These are phyloP conservation scores for Euproctis similis DNA, from an alignment of 2,888 invertebrate species.

Conservation along the genomic window DNA sequence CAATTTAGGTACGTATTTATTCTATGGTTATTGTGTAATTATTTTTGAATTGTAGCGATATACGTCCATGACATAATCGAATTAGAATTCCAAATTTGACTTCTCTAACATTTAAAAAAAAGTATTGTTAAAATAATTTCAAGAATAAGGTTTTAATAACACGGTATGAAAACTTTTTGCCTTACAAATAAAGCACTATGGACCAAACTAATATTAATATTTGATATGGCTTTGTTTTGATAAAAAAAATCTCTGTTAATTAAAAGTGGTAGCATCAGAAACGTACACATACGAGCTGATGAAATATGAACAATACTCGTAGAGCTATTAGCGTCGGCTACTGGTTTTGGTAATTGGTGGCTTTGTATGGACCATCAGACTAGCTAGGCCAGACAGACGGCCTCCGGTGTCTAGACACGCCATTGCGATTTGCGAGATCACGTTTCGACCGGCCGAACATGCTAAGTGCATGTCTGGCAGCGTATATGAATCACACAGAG, in stretches of 20 bases:
- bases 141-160: too few relatives aligned
- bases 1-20: too few relatives aligned
- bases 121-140: too few relatives aligned
- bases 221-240: constrained; percentile 17
- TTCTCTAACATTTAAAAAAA: too few relatives aligned
- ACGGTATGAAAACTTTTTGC: not conserved
- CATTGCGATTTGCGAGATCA: constrained; percentile 62
- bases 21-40: too few relatives aligned
- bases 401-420: constrained; percentile 61
- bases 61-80: too few relatives aligned
- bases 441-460: constrained; percentile 66
- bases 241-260: constrained; percentile 23
- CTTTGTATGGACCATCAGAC: constrained; percentile 46
- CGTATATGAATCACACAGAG: constrained; percentile 30
- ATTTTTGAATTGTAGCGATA: too few relatives aligned
- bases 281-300: constrained; percentile 13
- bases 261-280: constrained; percentile 18
- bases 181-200: not conserved
- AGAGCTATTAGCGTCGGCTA: constrained; percentile 22
- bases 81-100: too few relatives aligned
- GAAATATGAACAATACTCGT: constrained; percentile 31
- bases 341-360: constrained; percentile 50
- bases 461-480: constrained; percentile 68
- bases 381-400: constrained; percentile 50
- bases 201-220: constrained; percentile 9